These are phyloP conservation scores for Drosophila meridionalis DNA, from an alignment of 2,888 invertebrate species.

Conservation along the genomic window DNA sequence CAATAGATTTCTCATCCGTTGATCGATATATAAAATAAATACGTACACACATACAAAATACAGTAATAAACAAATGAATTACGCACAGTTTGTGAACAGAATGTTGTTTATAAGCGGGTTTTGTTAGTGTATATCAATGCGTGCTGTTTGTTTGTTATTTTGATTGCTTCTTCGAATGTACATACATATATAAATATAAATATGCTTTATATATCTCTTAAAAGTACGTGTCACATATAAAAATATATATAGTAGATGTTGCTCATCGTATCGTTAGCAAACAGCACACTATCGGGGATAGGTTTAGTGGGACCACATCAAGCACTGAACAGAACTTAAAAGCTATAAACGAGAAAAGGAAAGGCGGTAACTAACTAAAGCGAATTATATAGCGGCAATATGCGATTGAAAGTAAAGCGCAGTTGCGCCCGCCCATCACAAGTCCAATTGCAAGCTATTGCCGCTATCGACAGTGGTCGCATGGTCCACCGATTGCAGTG, in stretches of 20 bases:
- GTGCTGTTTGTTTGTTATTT: constrained; percentile 46
- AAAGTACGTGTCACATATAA: constrained; percentile 76
- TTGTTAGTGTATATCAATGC: constrained; percentile 66
- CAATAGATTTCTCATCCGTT: constrained; percentile 52
- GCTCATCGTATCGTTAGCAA: constrained; percentile 40
- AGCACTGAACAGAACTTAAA: constrained; percentile 72
- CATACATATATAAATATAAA: constrained; percentile 64
- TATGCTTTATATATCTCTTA: constrained; percentile 69
- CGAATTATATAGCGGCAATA: constrained; percentile 55
- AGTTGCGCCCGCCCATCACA: constrained; percentile 63
- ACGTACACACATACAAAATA: constrained; percentile 47
- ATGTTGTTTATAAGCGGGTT: constrained; percentile 49
- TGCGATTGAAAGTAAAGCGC: constrained; percentile 43
- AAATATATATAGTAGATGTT: constrained; percentile 72
- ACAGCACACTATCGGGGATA: constrained; percentile 49
- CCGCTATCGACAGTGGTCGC: constrained; percentile 40
- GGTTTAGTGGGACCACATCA: constrained; percentile 60
- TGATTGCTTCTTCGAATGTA: constrained; percentile 49
- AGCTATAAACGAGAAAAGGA: constrained; percentile 65
- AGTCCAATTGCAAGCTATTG: constrained; percentile 62
- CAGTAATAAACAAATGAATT: constrained; percentile 55
- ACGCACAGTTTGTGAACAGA: constrained; percentile 34
- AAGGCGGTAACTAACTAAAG: constrained; percentile 76
- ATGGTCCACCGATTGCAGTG: constrained; percentile 55
- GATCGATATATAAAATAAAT: constrained; percentile 64